Conservation (phyloP, 1,140 invertebrate genomes). For the Macrobrachium nipponense region DNA sequence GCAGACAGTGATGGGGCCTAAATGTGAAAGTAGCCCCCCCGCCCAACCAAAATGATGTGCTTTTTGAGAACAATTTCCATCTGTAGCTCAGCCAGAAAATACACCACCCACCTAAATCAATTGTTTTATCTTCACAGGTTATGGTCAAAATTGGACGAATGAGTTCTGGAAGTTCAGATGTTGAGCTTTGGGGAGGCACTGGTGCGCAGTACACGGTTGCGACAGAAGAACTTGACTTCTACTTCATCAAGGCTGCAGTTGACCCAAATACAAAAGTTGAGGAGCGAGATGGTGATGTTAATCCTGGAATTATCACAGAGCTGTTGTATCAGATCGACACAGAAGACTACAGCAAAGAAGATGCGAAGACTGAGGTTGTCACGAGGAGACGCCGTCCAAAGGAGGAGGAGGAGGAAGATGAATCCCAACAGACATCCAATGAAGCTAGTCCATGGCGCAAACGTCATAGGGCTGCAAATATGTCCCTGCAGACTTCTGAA, state of each 20-base stretch:
- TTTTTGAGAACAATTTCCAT: too few relatives aligned
- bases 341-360: not conserved
- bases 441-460: conserved; percentile 14
- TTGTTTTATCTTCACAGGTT: conserved; percentile 39
- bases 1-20: too few relatives aligned
- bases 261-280: conserved; percentile 58
- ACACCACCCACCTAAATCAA: not conserved
- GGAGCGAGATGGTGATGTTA: conserved; percentile 55
- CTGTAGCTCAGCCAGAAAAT: too few relatives aligned
- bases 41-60: too few relatives aligned
- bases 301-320: conserved; percentile 60
- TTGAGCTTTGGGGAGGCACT: conserved; percentile 63
- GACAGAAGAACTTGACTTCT: conserved; percentile 59
- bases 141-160: conserved; percentile 58
- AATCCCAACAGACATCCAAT: not conserved
- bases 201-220: conserved; percentile 50
- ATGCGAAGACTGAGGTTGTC: too few relatives aligned
- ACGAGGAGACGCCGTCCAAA: not conserved
- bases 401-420: conserved; percentile 19
- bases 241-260: conserved; percentile 63
- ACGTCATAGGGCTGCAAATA: conserved; percentile 16
- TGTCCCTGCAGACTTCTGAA: conserved; percentile 33
- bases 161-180: conserved; percentile 57
- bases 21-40: too few relatives aligned
- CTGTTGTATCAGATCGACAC: conserved; percentile 60